Conservation (phyloP, 2,113 vertebrate genomes). For the Phalacrocorax brasilianus region DNA sequence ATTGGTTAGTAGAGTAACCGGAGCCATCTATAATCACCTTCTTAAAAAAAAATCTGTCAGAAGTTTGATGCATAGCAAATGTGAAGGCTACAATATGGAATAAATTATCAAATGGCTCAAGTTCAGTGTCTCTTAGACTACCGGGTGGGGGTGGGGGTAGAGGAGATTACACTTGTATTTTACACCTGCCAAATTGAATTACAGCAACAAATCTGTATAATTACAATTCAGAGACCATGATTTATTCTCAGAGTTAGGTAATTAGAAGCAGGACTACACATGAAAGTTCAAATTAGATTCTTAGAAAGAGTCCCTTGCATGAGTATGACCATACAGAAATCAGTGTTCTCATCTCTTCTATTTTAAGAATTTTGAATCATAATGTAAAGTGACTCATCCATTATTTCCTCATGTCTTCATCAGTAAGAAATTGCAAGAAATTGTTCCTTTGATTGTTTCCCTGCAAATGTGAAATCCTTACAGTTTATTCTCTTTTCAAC, state of each 20-base stretch:
- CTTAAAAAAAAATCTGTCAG: not conserved
- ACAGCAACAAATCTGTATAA: conserved; percentile 37
- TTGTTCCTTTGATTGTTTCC: conserved; percentile 43
- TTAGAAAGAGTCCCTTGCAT: conserved; percentile 5
- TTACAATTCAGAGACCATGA: conserved; percentile 11
- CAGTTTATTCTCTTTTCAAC: not conserved
- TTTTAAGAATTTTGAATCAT: conserved; percentile 53
- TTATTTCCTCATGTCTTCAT: conserved; percentile 51
- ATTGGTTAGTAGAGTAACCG: not conserved
- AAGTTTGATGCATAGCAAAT: not conserved
- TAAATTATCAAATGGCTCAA: conserved; percentile 33
- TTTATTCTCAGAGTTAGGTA: not conserved
- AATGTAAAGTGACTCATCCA: conserved; percentile 45
- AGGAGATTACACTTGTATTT: conserved; percentile 33
- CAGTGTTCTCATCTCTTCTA: conserved; percentile 16
- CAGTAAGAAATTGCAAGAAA: not conserved
- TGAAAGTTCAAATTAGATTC: conserved; percentile 23
- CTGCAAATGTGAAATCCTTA: not conserved
- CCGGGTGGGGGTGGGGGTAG: not conserved
- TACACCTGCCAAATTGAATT: conserved; percentile 58
- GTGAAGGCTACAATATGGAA: conserved; percentile 40
- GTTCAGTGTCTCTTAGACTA: conserved; percentile 32
- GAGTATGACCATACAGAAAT: not conserved
- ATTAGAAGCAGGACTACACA: conserved; percentile 6
- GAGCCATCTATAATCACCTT: not conserved